These are phyloP conservation scores for Panurus biarmicus DNA, from an alignment of 2,113 vertebrate species.

Conservation along the genomic window DNA sequence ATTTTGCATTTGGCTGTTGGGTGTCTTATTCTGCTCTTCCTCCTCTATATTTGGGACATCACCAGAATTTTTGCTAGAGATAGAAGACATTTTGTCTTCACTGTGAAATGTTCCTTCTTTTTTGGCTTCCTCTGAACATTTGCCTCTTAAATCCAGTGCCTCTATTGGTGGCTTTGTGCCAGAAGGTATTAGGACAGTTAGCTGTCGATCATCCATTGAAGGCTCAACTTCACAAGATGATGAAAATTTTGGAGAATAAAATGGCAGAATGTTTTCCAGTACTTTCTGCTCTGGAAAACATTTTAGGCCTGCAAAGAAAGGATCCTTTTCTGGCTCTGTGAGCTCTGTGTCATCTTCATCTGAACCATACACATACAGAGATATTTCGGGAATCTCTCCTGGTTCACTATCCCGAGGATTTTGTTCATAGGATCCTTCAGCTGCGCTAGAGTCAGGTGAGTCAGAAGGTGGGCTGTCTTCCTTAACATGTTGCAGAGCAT, in stretches of 20 bases:
- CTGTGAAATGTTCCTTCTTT: background rate
- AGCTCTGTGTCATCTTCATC: slow-evolving; percentile 24
- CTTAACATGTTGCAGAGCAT: background rate
- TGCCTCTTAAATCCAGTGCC: background rate
- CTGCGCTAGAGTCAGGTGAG: background rate
- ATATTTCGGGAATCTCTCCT: slow-evolving; percentile 26
- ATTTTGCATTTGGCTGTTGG: background rate
- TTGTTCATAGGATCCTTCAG: background rate
- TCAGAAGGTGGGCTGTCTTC: background rate
- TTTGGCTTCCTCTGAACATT: background rate
- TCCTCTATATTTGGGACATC: background rate
- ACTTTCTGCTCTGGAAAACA: slow-evolving; percentile 3
- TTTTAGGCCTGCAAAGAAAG: slow-evolving; percentile 14
- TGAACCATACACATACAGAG: background rate
- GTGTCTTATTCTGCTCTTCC: background rate
- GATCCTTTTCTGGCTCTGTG: background rate
- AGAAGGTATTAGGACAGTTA: background rate
- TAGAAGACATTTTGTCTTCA: background rate
- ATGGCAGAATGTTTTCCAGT: background rate
- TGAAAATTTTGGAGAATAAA: background rate
- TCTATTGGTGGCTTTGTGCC: background rate
- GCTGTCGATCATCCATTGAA: background rate
- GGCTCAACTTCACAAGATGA: background rate
- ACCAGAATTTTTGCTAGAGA: background rate
- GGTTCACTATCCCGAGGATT: background rate